These are phyloP conservation scores for Rhopalosiphum nymphaeae DNA, from an alignment of 2,888 invertebrate genomes.

Conservation along the genomic window DNA sequence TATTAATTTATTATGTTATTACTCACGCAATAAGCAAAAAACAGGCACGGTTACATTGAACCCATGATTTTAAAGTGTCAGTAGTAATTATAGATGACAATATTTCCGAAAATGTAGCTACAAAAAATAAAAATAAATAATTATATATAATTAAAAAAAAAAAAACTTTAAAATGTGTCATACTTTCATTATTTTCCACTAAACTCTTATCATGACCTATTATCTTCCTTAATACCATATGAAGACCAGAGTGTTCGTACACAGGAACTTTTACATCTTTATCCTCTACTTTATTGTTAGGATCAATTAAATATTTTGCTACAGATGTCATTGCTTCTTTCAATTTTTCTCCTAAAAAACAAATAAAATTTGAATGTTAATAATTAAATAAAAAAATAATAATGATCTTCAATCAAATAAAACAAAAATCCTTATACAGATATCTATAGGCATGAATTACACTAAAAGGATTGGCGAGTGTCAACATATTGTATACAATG, in stretches of 20 bases:
- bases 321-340: conserved; percentile 70
- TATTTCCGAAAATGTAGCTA: conserved; percentile 73
- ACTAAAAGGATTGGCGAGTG: too few species aligned
- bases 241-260: conserved; percentile 82
- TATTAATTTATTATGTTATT: background rate
- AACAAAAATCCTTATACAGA: too few species aligned
- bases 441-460: too few species aligned
- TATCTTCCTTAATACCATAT: conserved; percentile 83
- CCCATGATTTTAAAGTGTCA: conserved; percentile 76
- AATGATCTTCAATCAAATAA: too few species aligned
- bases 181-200: conserved; percentile 68
- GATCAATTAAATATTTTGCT: conserved; percentile 67
- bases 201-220: conserved; percentile 76
- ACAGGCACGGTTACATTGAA: conserved; percentile 81
- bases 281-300: conserved; percentile 70
- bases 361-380: background rate
- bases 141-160: background rate
- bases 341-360: conserved; percentile 68
- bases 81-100: conserved; percentile 68
- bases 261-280: conserved; percentile 73
- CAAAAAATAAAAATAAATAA: conserved; percentile 15
- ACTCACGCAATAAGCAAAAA: conserved; percentile 76
- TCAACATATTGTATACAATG: too few species aligned
- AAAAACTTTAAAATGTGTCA: background rate
- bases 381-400: background rate